Conservation (phyloP, 2,888 invertebrate genomes). For the Seira ritae region DNA sequence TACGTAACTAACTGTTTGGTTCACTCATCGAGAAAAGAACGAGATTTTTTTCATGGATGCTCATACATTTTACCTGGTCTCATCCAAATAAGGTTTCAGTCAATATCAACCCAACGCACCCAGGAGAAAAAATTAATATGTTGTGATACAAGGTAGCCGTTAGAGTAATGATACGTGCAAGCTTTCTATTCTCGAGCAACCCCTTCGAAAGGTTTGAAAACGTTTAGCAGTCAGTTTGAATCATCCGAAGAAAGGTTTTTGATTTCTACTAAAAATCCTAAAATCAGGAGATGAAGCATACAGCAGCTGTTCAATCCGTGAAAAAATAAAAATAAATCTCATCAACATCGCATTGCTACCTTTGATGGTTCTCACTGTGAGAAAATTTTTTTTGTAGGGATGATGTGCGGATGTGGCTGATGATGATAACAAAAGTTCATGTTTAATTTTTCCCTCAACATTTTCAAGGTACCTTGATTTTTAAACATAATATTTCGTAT, state of each 20-base stretch:
- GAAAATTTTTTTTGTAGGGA: background rate
- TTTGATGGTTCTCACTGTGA: constrained; percentile 2
- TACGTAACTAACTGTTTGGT: constrained; percentile 11
- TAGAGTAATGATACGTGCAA: background rate
- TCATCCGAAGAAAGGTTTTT: background rate
- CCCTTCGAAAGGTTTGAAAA: constrained; percentile 2
- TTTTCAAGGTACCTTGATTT: constrained; percentile 1
- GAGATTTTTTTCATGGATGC: too few species aligned
- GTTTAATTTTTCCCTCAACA: background rate
- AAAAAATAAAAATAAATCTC: constrained; percentile 3
- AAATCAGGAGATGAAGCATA: background rate
- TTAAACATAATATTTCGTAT: too few species aligned
- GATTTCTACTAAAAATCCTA: background rate
- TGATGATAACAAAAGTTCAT: background rate
- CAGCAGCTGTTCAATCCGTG: constrained; percentile 15
- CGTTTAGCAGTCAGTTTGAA: background rate
- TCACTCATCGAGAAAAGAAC: background rate
- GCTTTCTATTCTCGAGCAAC: too few species aligned
- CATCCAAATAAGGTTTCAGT: too few species aligned
- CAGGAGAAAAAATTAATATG: too few species aligned
- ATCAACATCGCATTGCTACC: background rate
- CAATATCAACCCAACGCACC: too few species aligned
- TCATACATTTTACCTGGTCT: too few species aligned
- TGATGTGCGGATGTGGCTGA: too few species aligned
- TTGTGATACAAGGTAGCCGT: background rate